Conservation (phyloP, 2,797 vertebrate species). For the Neoniphon sammara region DNA sequence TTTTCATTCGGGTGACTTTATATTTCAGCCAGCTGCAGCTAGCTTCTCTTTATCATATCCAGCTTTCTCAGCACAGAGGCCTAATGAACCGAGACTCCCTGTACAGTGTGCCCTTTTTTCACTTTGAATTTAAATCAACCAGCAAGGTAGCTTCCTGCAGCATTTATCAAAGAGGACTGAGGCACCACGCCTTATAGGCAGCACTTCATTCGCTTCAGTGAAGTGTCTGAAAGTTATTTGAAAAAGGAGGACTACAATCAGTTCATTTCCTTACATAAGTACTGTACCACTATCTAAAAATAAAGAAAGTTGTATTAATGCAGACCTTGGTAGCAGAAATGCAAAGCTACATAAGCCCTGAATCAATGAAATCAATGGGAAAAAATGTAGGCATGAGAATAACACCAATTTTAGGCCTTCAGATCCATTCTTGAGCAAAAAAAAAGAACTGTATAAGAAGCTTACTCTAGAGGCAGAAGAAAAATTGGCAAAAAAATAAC, state of each 20-base stretch:
- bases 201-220: conserved; percentile 38
- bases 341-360: conserved; percentile 37
- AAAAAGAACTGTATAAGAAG: conserved; percentile 60
- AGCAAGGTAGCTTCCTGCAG: conserved; percentile 57
- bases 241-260: conserved; percentile 31
- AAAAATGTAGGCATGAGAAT: conserved; percentile 41
- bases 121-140: conserved; percentile 66
- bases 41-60: conserved; percentile 46
- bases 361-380: conserved; percentile 52
- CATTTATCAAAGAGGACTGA: conserved; percentile 68
- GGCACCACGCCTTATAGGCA: conserved; percentile 25
- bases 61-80: conserved; percentile 53
- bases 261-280: conserved; percentile 40
- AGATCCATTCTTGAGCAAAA: conserved; percentile 49
- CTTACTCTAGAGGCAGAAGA: conserved; percentile 56
- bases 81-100: conserved; percentile 65
- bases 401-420: conserved; percentile 37
- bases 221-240: conserved; percentile 42
- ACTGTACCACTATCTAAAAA: conserved; percentile 22
- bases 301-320: conserved; percentile 21
- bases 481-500: conserved; percentile 39
- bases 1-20: conserved; percentile 57
- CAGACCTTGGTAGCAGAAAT: conserved; percentile 31
- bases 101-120: conserved; percentile 39
- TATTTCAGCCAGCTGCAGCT: conserved; percentile 42